These are phyloP conservation scores for Chiloscyllium punctatum DNA, from an alignment of 2,797 vertebrate species.

Conservation along the genomic window DNA sequence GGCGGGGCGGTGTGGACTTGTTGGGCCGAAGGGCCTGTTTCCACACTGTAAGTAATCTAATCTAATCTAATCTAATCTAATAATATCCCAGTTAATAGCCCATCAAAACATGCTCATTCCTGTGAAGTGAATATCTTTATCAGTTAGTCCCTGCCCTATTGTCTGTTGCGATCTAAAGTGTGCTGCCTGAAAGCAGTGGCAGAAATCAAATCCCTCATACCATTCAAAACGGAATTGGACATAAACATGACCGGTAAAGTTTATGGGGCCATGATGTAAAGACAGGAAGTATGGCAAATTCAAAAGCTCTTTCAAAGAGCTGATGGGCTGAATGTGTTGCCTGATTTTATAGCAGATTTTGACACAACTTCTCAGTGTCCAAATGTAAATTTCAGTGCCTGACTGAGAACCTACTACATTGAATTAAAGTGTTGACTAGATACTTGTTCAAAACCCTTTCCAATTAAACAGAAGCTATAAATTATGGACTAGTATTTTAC, in stretches of 20 bases:
- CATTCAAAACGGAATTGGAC: neutral
- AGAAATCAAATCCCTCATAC: neutral
- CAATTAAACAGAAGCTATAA: slow-evolving; percentile 24
- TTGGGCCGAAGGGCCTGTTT: too few relatives aligned
- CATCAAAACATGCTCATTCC: neutral
- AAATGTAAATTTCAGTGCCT: neutral
- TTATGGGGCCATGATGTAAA: neutral
- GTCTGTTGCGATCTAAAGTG: neutral
- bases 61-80: too few relatives aligned
- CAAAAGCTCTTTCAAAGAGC: neutral
- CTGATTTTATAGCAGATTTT: neutral
- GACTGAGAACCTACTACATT: neutral
- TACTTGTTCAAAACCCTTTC: neutral
- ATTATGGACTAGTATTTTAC: slow-evolving; percentile 14
- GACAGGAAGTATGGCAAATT: neutral
- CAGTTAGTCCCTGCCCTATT: neutral
- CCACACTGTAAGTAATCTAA: too few relatives aligned
- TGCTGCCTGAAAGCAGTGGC: neutral
- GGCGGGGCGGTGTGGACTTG: too few relatives aligned
- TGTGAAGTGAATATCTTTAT: neutral
- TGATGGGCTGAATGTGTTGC: neutral
- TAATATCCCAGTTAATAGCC: neutral
- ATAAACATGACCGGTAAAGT: neutral
- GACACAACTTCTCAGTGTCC: neutral
- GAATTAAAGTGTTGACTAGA: neutral